phyloP scores from a whole-genome alignment of 1,140 invertebrate species.

The Nixonia krombeini region DNA sequence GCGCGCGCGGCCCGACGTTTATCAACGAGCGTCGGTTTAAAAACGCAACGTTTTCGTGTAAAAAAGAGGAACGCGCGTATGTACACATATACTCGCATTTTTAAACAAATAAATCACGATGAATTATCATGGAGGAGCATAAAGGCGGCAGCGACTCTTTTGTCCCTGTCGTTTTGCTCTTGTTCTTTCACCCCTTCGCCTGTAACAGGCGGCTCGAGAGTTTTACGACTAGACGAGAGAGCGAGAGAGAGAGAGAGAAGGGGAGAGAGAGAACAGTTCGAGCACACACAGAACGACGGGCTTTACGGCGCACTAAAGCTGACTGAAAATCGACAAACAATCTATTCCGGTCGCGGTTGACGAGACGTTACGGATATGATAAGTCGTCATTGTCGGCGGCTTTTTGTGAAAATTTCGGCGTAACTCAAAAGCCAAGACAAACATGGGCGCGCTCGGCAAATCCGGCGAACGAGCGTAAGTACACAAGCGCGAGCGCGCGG shows the following conservation, averaged over 20 bases:
- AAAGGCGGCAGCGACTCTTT: constrained; percentile 42
- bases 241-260: too few species aligned
- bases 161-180: constrained; percentile 27
- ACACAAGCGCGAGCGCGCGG: constrained; percentile 18
- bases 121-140: constrained; percentile 3
- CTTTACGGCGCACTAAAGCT: constrained; percentile 57
- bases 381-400: constrained; percentile 52
- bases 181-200: constrained; percentile 13
- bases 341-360: constrained; percentile 54
- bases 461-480: constrained; percentile 50
- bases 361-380: constrained; percentile 53
- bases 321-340: constrained; percentile 66
- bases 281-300: constrained; percentile 29
- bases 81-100: too few species aligned
- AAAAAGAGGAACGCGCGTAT: too few species aligned
- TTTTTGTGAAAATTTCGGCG: constrained; percentile 68
- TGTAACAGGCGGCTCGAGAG: constrained; percentile 23
- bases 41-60: too few species aligned
- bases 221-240: constrained; percentile 57
- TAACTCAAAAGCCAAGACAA: constrained; percentile 69
- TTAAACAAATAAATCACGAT: too few species aligned
- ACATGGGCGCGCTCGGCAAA: constrained; percentile 68
- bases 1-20: too few species aligned
- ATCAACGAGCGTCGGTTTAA: too few species aligned
- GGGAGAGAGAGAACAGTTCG: too few species aligned